Percentiles rank a stretch among this genome's conserved stretches.
These are phyloP conservation scores for Chromis chromis DNA, from an alignment of 2,797 vertebrate genomes.

Conservation along the genomic window DNA sequence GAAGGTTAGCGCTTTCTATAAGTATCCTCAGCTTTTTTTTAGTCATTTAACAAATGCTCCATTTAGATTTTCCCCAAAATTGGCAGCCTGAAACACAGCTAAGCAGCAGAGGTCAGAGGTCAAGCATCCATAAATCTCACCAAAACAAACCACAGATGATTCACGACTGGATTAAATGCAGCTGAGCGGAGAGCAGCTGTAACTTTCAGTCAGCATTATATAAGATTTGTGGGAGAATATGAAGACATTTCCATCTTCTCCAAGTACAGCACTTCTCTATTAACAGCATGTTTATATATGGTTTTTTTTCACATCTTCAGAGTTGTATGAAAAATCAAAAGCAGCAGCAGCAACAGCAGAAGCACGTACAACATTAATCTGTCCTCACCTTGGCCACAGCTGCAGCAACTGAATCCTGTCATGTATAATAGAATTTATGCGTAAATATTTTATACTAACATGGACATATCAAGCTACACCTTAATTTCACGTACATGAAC, in stretches of 20 bases:
- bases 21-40: background rate
- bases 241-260: background rate
- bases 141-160: conserved; percentile 7
- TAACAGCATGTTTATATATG: background rate
- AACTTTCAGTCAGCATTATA: background rate
- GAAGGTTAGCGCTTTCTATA: background rate
- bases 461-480: background rate
- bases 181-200: background rate
- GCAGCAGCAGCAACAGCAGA: conserved; percentile 11
- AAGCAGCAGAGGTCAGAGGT: conserved; percentile 15
- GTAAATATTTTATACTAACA: background rate
- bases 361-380: rapidly evolving
- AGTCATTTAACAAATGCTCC: background rate
- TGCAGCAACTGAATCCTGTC: conserved; percentile 45
- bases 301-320: too few species aligned
- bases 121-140: background rate
- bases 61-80: conserved; percentile 5
- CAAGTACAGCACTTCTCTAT: too few species aligned
- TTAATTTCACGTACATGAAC: too few species aligned
- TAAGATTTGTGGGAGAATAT: conserved; percentile 7
- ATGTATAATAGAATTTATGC: background rate
- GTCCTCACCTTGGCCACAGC: conserved; percentile 43
- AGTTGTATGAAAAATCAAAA: too few species aligned
- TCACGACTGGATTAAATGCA: background rate
- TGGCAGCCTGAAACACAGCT: background rate